phyloP scores from a whole-genome alignment of 2,888 invertebrate genomes.

The Caenorhabditis drosophilae region DNA sequence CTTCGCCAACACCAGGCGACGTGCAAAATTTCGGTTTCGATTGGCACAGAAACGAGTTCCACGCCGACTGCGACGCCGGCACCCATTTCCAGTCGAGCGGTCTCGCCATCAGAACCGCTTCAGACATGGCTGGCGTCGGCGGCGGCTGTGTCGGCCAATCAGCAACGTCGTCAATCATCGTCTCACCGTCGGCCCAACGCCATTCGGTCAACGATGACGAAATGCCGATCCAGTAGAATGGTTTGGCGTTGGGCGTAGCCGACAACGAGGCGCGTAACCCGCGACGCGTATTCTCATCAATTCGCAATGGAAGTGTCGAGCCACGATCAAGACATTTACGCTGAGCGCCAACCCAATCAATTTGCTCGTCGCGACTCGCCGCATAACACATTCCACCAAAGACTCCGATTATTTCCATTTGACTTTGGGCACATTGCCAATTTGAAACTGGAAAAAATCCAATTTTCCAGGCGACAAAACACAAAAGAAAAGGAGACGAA shows the following conservation, averaged over 20 bases:
- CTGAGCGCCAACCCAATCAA: conserved; percentile 57
- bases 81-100: conserved; percentile 60
- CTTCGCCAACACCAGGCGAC: conserved; percentile 58
- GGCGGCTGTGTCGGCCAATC: conserved; percentile 43
- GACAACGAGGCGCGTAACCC: conserved; percentile 47
- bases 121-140: conserved; percentile 34
- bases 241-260: conserved; percentile 32
- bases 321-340: conserved; percentile 50
- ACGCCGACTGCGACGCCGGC: conserved; percentile 55
- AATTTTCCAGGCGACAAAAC: too few relatives aligned
- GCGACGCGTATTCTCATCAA: conserved; percentile 30
- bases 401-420: conserved; percentile 58
- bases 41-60: conserved; percentile 60
- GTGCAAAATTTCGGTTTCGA: conserved; percentile 63
- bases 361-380: conserved; percentile 50
- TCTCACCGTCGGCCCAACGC: conserved; percentile 55
- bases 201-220: conserved; percentile 48
- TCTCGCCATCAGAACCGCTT: conserved; percentile 47
- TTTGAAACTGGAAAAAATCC: conserved; percentile 57
- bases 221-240: conserved; percentile 62
- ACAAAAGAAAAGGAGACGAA: too few relatives aligned
- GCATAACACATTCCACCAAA: conserved; percentile 55
- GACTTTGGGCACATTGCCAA: conserved; percentile 60
- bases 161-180: conserved; percentile 28
- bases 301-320: conserved; percentile 41